Evolutionary conservation across 2,797 vertebrate genomes (phyloP), one percentile per base, ranked within the genome.

Genomic region (Eospalax fontanierii): DNA sequence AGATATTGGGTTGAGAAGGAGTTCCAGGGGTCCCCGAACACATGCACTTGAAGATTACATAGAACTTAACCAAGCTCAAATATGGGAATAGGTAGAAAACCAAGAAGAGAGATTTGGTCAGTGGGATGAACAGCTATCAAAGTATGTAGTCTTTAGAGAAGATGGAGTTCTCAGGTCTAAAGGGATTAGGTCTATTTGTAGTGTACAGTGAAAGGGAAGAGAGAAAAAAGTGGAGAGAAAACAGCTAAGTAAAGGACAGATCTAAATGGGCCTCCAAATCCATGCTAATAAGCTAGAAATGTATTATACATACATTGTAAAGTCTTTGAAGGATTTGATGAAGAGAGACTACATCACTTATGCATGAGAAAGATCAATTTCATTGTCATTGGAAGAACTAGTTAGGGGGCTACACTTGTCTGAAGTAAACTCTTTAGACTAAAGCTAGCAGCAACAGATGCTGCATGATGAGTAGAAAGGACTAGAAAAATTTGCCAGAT

Each of bases 201-300:
- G 19, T 14, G 0, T 40, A 61, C 35, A 66, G 16, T 35, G 8
- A 21, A 46, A 66, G n/a, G 30, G 16, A 63, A 66, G 46, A 6
- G 81, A 61, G 18, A 28, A 2, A 50, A 35, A 38, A 38, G 26
- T 2, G 11, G 46, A 11, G 46, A 11, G 5, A 57, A 61, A 73
- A 28, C 30, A 4, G 10, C 14, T 35, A 15, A 35, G 11, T 0
- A 59, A 46, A 16, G 14, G 76, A 3, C 0, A 46, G 19, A 46
- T 21, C 4, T 54, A 81, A 59, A 33, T 33, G 50, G 40, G 12
- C 18, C 59, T 10, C 40, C 33, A 2, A 5, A 46, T 15, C 4
- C 54, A 81, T 71, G 16, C 38, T 87, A 81, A 90, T 33, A 87
- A 74, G 63, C 84, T n/a, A 76, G 38, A 87, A 80, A 43, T 76